A percentile compares a stretch with the other conserved stretches of the same genome.
Evolutionary conservation across 2,888 invertebrate genomes (phyloP).

Genomic region (Galerucella nymphaeae): DNA sequence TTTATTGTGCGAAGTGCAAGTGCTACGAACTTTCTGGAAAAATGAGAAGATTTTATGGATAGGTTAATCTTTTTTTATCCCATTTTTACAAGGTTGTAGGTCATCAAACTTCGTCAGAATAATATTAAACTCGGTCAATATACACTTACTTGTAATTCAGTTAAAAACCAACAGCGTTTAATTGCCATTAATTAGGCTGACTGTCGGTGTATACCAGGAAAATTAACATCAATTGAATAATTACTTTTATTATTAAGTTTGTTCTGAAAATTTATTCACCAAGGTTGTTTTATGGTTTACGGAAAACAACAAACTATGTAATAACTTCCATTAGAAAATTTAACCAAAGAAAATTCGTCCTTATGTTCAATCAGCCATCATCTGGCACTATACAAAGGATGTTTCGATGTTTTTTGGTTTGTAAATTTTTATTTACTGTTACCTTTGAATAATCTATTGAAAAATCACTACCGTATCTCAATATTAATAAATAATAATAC

Average conservation of each 20-base stretch:
- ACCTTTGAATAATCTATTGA: neutral
- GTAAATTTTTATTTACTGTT: no score
- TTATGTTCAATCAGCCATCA: slow-evolving; percentile 8
- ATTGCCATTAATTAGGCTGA: slow-evolving; percentile 22
- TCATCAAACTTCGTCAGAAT: neutral
- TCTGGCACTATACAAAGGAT: neutral
- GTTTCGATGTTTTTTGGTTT: no score
- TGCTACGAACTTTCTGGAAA: neutral
- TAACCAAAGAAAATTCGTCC: slow-evolving; percentile 2
- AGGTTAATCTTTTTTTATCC: no score
- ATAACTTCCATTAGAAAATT: neutral
- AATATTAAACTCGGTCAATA: neutral
- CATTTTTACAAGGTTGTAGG: neutral
- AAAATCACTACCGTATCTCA: slow-evolving; percentile 6
- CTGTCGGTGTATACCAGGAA: slow-evolving; percentile 24
- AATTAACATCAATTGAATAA: slow-evolving; percentile 32
- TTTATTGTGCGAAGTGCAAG: neutral
- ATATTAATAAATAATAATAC: slow-evolving; percentile 13
- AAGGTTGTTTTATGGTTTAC: neutral
- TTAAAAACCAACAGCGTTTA: slow-evolving; percentile 8
- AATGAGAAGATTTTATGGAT: neutral
- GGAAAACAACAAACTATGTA: neutral
- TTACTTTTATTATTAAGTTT: slow-evolving; percentile 20
- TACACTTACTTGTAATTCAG: neutral
- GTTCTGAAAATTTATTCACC: neutral